These are phyloP conservation scores for Globodera rostochiensis DNA, from an alignment of 1,140 invertebrate species.

Conservation along the genomic window DNA sequence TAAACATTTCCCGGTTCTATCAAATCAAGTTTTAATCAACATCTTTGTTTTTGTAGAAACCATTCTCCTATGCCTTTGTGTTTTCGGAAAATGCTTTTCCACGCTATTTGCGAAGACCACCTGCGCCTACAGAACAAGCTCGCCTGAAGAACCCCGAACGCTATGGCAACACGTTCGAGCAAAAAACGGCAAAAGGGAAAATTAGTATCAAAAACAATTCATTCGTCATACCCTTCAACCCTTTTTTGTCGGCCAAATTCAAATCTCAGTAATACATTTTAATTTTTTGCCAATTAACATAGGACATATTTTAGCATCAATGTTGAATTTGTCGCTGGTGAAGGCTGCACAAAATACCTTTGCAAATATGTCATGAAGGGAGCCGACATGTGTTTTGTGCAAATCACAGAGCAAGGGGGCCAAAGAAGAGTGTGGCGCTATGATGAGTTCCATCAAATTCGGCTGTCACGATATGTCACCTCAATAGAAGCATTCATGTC, in stretches of 20 bases:
- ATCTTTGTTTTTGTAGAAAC: not conserved
- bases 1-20: not conserved
- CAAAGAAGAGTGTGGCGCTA: not conserved
- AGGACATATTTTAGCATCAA: conserved; percentile 10
- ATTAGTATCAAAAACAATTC: not conserved
- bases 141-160: not conserved
- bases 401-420: not conserved
- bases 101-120: not conserved
- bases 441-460: not conserved
- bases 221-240: not conserved
- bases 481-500: not conserved
- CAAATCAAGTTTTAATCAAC: too few relatives aligned
- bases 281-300: not conserved
- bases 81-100: conserved; percentile 3
- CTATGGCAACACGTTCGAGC: not conserved
- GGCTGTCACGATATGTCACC: not conserved
- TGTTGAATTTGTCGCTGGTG: conserved; percentile 5
- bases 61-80: not conserved
- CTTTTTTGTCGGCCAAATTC: not conserved
- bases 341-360: conserved; percentile 1
- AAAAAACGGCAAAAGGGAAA: not conserved
- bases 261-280: not conserved
- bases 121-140: not conserved
- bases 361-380: conserved; percentile 1
- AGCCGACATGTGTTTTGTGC: not conserved